Conservation (phyloP, 2,888 invertebrate species). For the Bellardia bayeri region DNA sequence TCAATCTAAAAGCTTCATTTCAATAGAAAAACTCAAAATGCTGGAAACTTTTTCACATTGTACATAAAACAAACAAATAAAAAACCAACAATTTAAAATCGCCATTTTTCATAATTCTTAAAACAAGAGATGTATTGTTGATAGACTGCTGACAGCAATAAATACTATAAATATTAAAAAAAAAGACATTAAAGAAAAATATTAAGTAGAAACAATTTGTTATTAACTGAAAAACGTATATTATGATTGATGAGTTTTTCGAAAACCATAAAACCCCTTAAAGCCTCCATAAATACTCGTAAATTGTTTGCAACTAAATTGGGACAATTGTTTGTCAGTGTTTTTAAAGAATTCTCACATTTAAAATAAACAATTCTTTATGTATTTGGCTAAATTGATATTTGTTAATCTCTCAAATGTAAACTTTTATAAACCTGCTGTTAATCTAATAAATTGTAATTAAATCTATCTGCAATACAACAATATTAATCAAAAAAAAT, state of each 20-base stretch:
- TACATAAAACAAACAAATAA: neutral
- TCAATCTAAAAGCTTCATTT: no score
- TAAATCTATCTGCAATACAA: constrained; percentile 54
- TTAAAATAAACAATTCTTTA: constrained; percentile 16
- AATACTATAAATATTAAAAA: no score
- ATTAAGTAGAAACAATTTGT: constrained; percentile 38
- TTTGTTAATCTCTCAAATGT: constrained; percentile 39
- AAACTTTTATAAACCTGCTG: constrained; percentile 22
- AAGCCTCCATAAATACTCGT: constrained; percentile 8
- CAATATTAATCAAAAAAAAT: constrained; percentile 58
- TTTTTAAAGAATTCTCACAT: constrained; percentile 7
- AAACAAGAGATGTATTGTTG: constrained; percentile 43
- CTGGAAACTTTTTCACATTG: neutral
- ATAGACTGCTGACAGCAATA: constrained; percentile 56
- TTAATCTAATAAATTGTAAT: constrained; percentile 64
- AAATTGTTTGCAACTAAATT: constrained; percentile 44
- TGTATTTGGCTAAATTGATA: constrained; percentile 22
- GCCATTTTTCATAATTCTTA: constrained; percentile 60
- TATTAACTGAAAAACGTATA: constrained; percentile 45
- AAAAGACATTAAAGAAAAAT: constrained; percentile 29
- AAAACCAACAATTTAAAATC: neutral
- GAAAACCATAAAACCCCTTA: constrained; percentile 20
- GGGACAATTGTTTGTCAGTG: constrained; percentile 13
- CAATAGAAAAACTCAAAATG: neutral
- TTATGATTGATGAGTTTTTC: constrained; percentile 69